Evolutionary conservation across 2,797 vertebrate species (phyloP).

Genomic region (Hydrolagus colliei): DNA sequence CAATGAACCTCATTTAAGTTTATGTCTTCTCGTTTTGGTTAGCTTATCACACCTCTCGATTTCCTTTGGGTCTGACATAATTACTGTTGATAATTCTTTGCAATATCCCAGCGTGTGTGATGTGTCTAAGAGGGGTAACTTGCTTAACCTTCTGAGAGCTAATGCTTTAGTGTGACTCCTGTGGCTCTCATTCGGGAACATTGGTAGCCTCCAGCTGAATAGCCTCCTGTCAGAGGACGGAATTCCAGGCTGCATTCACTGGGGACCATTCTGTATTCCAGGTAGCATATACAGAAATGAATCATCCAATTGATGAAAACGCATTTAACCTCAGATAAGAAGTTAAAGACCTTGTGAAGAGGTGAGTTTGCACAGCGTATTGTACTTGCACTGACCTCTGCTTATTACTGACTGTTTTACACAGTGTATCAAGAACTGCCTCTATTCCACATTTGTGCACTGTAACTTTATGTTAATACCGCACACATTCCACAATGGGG

Average conservation of each 20-base stretch:
- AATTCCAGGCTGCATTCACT: not conserved
- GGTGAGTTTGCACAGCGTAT: not conserved
- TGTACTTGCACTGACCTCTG: too few species aligned
- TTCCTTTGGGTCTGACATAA: not conserved
- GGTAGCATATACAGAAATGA: not conserved
- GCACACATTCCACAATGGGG: too few species aligned
- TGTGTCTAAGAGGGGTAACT: not conserved
- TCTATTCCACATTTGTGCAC: not conserved
- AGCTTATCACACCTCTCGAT: not conserved
- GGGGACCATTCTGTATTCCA: not conserved
- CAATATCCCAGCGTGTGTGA: not conserved
- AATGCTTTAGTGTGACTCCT: not conserved
- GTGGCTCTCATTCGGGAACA: not conserved
- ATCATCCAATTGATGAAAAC: too few species aligned
- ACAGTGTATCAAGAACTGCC: too few species aligned
- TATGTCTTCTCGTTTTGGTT: not conserved
- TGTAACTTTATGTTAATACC: not conserved
- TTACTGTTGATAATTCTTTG: not conserved
- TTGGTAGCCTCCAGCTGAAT: not conserved
- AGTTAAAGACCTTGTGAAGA: not conserved
- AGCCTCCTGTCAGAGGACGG: not conserved
- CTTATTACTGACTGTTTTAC: too few species aligned
- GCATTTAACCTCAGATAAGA: not conserved
- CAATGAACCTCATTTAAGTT: constrained; percentile 9
- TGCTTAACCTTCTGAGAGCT: too few species aligned